A percentile compares a stretch with the other conserved stretches of the same genome.
Evolutionary conservation across 2,888 invertebrate genomes (phyloP).

Genomic region (Synergus gifuensis): DNA sequence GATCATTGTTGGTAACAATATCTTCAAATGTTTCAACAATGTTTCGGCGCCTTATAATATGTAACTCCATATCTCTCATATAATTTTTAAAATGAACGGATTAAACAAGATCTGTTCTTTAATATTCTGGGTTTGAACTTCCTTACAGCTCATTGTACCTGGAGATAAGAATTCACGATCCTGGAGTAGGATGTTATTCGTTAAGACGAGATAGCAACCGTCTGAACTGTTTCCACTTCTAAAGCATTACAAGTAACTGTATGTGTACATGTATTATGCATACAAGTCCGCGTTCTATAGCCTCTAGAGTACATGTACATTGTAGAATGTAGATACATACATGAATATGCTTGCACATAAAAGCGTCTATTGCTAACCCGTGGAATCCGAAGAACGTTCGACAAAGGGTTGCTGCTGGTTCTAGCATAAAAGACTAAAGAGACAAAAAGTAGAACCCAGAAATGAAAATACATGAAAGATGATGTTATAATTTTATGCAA

Average conservation of each 20-base stretch:
- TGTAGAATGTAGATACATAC: conserved; percentile 19
- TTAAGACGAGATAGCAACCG: conserved; percentile 45
- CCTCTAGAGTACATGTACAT: conserved; percentile 8
- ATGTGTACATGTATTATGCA: neutral
- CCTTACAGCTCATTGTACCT: conserved; percentile 47
- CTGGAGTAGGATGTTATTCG: conserved; percentile 47
- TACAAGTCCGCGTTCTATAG: conserved; percentile 23
- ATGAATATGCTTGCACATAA: conserved; percentile 37
- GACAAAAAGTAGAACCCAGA: neutral
- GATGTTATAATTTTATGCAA: neutral
- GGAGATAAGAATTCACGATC: conserved; percentile 51
- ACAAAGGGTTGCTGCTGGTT: conserved; percentile 25
- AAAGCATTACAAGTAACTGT: neutral
- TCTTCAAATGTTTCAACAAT: too few relatives aligned
- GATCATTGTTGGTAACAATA: too few relatives aligned
- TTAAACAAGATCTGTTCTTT: neutral
- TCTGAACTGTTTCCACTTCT: neutral
- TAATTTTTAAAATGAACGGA: neutral
- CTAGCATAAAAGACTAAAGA: conserved; percentile 19
- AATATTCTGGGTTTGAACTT: neutral
- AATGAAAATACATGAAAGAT: conserved; percentile 14
- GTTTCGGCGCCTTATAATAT: too few relatives aligned
- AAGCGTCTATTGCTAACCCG: conserved; percentile 27
- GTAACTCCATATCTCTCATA: neutral
- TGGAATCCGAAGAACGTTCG: conserved; percentile 39